Evolutionary conservation across 1,140 invertebrate genomes (phyloP), one percentile per base, ranked within the genome.

Genomic region (Megalonaias nervosa): DNA sequence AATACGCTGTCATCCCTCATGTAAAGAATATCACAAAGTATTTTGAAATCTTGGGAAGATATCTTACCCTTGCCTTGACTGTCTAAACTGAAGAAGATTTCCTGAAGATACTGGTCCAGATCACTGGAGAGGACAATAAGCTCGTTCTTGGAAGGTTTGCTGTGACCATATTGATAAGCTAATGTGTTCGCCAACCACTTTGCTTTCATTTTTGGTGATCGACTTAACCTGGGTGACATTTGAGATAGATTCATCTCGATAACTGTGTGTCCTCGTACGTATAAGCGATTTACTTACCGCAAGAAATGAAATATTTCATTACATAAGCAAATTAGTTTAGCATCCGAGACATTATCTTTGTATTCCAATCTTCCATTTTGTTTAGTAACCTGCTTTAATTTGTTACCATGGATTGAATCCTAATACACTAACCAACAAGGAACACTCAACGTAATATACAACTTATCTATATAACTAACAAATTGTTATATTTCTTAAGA

Each of bases 161-260:
- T 74, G 48, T 59, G 73, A 15, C 76, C 76, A 62, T 78, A 78
- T 48, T 78, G 76, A 64, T 73, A 78, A 26, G 76, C 76, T 67
- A 78, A 66, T 55, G 76, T 78, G 55, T 69, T 78, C 19, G 76
- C 67, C 58, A 78, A 66, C 76, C 76, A 78, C 69, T 78, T 78
- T 61, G 76, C 76, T 60, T 78, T 78, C 55, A 78, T 48, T 60
- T 72, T 67, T 57, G 76, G 76, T n/a, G 76, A 78, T 14, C 76
- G 70, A 23, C 76, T 71, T 12, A 78, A 59, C 19, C 70, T 38
- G 23, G 76, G 76, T 2, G 76, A 78, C 56, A 73, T 56, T 21
- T 71, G 76, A 16, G 67, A 19, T 1, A 74, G 31, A 69, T 64
- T 74, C 76, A 78, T 78, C 38, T 0, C 11, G 9, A 48, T 48